Percentiles rank a stretch among this genome's conserved stretches.
Conservation (phyloP, 2,113 vertebrate species). For the Origma solitaria region DNA sequence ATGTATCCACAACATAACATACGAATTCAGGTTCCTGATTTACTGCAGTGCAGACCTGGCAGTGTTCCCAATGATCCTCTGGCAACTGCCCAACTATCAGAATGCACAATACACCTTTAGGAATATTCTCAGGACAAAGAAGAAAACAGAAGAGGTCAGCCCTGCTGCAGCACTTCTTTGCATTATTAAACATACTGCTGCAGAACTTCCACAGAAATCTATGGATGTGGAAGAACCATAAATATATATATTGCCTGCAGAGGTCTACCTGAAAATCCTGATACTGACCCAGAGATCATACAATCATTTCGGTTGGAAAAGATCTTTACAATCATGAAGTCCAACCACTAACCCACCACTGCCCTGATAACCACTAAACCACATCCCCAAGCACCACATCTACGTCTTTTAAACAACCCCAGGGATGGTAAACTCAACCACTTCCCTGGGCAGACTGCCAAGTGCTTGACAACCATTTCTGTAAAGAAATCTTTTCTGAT, state of each 20-base stretch:
- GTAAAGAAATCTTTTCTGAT: neutral
- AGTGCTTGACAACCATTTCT: neutral
- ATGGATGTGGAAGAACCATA: neutral
- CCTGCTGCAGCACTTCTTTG: neutral
- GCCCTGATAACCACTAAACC: neutral
- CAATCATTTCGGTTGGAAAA: neutral
- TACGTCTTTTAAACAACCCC: neutral
- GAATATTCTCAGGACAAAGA: neutral
- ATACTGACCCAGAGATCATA: neutral
- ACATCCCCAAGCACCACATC: neutral
- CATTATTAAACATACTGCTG: conserved; percentile 29
- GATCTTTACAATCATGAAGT: neutral
- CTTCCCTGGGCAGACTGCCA: neutral
- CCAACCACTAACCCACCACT: neutral
- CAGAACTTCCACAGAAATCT: conserved; percentile 2
- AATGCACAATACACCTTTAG: conserved; percentile 26
- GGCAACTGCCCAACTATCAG: neutral
- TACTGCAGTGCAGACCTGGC: conserved; percentile 65
- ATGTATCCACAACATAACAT: neutral
- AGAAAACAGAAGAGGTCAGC: neutral
- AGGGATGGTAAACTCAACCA: neutral
- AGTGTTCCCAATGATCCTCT: neutral
- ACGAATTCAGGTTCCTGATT: conserved; percentile 27
- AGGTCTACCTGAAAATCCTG: neutral
- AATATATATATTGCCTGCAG: neutral